Evolutionary conservation across 2,888 invertebrate species (phyloP).

Genomic region (Macrophya alboannulata): DNA sequence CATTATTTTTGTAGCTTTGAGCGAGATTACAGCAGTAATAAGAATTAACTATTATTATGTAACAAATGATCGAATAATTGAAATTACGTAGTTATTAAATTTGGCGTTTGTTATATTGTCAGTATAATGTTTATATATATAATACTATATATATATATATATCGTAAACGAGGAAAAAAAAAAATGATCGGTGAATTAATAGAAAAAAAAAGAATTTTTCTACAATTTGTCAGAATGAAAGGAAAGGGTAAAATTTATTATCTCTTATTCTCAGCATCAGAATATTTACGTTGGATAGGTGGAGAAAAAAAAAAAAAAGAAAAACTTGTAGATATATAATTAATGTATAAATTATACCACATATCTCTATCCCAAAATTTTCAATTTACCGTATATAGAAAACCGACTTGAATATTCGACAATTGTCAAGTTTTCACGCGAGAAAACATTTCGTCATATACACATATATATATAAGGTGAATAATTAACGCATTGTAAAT

Average conservation of each 20-base stretch:
- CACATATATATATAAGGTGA: too few species aligned
- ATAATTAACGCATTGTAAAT: slow-evolving; percentile 25
- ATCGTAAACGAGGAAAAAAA: neutral
- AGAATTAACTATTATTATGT: neutral
- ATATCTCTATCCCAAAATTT: slow-evolving; percentile 12
- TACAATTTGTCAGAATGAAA: slow-evolving; percentile 32
- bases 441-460: neutral
- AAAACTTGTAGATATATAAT: slow-evolving; percentile 49
- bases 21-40: neutral
- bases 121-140: slow-evolving; percentile 31
- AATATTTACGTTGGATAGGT: slow-evolving; percentile 13
- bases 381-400: slow-evolving; percentile 3
- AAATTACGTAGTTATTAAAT: slow-evolving; percentile 31
- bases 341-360: slow-evolving; percentile 42
- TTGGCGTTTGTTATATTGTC: slow-evolving; percentile 36
- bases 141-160: neutral
- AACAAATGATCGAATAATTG: neutral
- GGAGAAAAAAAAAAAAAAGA: neutral
- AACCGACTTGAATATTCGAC: neutral
- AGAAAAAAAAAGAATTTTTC: slow-evolving; percentile 22
- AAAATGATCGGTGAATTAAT: slow-evolving; percentile 12
- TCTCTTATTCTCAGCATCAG: slow-evolving; percentile 32
- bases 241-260: slow-evolving; percentile 5
- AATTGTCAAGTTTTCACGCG: neutral
- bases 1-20: slow-evolving; percentile 21